Conservation (phyloP, 2,888 invertebrate species). For the Crepidodera aurea region DNA sequence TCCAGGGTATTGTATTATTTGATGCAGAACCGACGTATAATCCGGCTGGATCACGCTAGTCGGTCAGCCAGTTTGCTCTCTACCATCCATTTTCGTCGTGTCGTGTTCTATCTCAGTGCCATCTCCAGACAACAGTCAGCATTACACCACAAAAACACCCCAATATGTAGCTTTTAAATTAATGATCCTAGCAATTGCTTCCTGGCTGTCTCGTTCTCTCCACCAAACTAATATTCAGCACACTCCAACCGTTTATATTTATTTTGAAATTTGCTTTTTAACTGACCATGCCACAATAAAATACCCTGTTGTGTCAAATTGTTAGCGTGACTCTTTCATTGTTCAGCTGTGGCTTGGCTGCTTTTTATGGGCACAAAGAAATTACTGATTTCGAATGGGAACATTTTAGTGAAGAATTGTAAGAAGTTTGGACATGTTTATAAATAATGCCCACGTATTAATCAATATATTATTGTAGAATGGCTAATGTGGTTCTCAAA, state of each 20-base stretch:
- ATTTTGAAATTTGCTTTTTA: conserved; percentile 59
- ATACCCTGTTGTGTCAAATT: conserved; percentile 44
- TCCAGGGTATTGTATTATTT: conserved; percentile 26
- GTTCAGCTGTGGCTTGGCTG: conserved; percentile 13
- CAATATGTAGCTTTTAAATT: conserved; percentile 63
- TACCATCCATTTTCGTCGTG: conserved; percentile 59
- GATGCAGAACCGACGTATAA: conserved; percentile 35
- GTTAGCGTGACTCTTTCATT: conserved; percentile 20
- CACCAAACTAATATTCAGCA: conserved; percentile 56
- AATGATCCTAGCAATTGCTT: conserved; percentile 62
- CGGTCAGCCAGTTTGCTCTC: conserved; percentile 51
- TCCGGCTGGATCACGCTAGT: conserved; percentile 37
- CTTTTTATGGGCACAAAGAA: conserved; percentile 9
- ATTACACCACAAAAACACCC: conserved; percentile 62
- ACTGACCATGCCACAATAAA: conserved; percentile 56
- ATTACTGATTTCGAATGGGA: not conserved
- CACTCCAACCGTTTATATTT: conserved; percentile 56
- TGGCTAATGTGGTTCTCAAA: too few relatives aligned
- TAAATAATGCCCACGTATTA: too few relatives aligned
- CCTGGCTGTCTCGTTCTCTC: conserved; percentile 57
- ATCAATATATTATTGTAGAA: too few relatives aligned
- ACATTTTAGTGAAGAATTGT: not conserved
- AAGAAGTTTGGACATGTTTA: too few relatives aligned
- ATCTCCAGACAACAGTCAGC: conserved; percentile 64
- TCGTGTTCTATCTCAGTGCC: conserved; percentile 63